phyloP scores from a whole-genome alignment of 2,797 vertebrate species.

The Chelidonichthys spinosus region DNA sequence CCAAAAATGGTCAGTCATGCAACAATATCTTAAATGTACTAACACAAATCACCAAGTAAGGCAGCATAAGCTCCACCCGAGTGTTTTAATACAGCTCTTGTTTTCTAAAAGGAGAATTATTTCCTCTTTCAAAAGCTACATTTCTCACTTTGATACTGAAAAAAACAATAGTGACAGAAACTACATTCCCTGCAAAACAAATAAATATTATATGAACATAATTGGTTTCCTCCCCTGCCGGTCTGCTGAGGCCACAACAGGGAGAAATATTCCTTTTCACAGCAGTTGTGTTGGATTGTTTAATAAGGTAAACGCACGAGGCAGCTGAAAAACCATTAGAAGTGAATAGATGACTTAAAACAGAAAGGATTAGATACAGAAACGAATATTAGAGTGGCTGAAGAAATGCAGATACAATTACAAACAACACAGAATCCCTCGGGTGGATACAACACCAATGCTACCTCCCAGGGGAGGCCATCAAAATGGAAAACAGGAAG shows the following conservation, averaged over 20 bases:
- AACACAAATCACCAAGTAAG: neutral
- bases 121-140: neutral
- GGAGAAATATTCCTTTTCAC: constrained; percentile 9
- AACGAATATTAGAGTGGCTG: constrained; percentile 6
- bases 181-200: constrained; percentile 3
- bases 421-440: constrained; percentile 14
- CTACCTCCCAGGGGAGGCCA: constrained; percentile 37
- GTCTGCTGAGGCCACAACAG: neutral
- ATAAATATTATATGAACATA: neutral
- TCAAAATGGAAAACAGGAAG: constrained; percentile 51
- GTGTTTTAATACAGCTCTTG: neutral
- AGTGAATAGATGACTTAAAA: constrained; percentile 18
- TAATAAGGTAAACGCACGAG: constrained; percentile 16
- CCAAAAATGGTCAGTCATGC: neutral
- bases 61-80: neutral
- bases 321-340: constrained; percentile 21
- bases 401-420: constrained; percentile 32
- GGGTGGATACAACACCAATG: constrained; percentile 21
- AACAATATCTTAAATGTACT: neutral
- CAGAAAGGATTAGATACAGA: constrained; percentile 22
- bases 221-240: constrained; percentile 13
- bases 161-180: neutral
- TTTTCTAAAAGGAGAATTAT: neutral
- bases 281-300: constrained; percentile 35
- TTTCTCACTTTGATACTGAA: neutral